Evolutionary conservation across 2,113 vertebrate genomes (phyloP), one percentile per base, ranked within the genome.

Genomic region (Gallinago media): DNA sequence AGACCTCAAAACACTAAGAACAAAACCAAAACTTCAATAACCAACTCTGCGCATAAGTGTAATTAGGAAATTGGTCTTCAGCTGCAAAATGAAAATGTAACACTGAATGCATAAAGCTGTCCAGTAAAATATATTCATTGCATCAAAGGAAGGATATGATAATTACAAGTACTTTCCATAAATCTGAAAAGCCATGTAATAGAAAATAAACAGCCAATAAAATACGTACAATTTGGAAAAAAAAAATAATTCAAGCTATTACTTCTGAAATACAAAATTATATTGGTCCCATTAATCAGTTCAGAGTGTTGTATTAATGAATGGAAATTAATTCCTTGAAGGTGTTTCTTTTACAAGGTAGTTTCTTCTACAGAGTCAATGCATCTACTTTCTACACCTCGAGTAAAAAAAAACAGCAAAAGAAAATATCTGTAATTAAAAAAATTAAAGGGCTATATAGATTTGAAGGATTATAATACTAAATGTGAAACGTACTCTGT

Each of bases 171-270:
- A 65, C 56, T 92, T 89, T 61, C 56, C 65, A 96, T 93, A 92
- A 97, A 95, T 91, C 65, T 84, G 61, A 63, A 84, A 89, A 78
- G 85, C 44, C 91, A 77, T 52, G 55, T 61, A 88, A 93, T 26
- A 93, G 68, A 86, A 96, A 95, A 91, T 61, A 95, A 96, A 92
- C 47, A 94, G 52, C 83, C 83, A 93, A 95, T 95, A 96, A 97
- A 95, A 95, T 61, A 75, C 18, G 40, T 91, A 88, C 31, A 87
- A 71, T 87, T 91, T 75, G 21, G 47, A 44, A 92, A 96, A 78
- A 42, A 42, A 92, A 95, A 96, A 92, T 12, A 78, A 71, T 77
- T 77, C 63, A 88, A 93, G 63, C 55, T 55, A 88, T 93, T 94
- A 82, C 74, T 88, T 97, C 26, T 74, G 59, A 97, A 96, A 93